A percentile compares a stretch with the other conserved stretches of the same genome.
Conservation (phyloP, 2,797 vertebrate genomes). For the Buceros bicornis region DNA sequence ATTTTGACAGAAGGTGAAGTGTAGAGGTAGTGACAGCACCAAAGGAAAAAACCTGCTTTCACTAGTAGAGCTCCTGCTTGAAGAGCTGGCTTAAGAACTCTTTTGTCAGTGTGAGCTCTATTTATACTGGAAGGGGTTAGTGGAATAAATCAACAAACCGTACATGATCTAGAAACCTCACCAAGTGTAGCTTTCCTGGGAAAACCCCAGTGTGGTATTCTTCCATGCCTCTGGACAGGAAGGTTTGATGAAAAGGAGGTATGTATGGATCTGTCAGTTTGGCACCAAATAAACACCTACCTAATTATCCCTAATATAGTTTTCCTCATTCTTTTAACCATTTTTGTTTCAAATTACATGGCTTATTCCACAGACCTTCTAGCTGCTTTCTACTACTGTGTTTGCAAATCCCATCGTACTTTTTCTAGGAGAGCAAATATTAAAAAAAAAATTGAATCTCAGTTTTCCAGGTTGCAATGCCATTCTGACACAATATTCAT, state of each 20-base stretch:
- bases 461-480: constrained; percentile 1
- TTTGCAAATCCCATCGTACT: neutral
- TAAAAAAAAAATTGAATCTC: neutral
- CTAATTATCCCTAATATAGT: neutral
- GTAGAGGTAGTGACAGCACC: neutral
- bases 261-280: neutral
- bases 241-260: neutral
- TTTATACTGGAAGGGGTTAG: constrained; percentile 30
- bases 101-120: constrained; percentile 25
- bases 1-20: neutral
- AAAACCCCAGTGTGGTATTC: neutral
- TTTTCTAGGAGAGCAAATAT: neutral
- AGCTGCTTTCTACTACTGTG: neutral
- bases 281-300: neutral
- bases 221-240: neutral
- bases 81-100: constrained; percentile 17
- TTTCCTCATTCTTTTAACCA: neutral
- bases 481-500: neutral
- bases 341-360: neutral
- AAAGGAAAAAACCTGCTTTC: neutral
- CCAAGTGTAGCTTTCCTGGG: neutral
- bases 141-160: constrained; percentile 11
- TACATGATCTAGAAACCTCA: constrained; percentile 27
- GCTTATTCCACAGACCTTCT: neutral
- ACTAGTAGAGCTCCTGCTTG: neutral